Conservation (phyloP, 2,113 vertebrate species). For the Hystrix cristata region DNA sequence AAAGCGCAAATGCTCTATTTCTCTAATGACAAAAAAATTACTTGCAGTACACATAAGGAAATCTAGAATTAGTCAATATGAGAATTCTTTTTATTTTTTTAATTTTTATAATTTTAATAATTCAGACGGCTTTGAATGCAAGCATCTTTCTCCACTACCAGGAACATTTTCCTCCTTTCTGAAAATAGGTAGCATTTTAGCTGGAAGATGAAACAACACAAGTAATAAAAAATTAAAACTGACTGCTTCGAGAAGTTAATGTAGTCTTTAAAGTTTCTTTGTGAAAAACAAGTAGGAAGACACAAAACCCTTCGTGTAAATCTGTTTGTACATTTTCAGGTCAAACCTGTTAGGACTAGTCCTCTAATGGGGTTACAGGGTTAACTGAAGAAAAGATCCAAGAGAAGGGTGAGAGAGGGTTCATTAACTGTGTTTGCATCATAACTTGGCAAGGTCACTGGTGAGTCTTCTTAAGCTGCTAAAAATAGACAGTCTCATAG, state of each 20-base stretch:
- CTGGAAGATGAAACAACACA: background rate
- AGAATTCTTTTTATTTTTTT: background rate
- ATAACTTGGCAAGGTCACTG: conserved; percentile 39
- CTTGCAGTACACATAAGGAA: background rate
- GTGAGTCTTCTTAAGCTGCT: conserved; percentile 22
- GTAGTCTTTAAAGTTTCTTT: background rate
- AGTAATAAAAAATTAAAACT: background rate
- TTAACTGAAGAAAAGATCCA: background rate
- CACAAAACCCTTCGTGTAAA: background rate
- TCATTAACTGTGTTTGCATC: conserved; percentile 50
- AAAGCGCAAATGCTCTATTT: background rate
- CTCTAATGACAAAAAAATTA: background rate
- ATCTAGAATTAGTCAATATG: background rate
- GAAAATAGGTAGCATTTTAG: conserved; percentile 15
- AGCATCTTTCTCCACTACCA: background rate
- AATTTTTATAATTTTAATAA: conserved; percentile 29
- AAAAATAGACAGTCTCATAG: conserved; percentile 51
- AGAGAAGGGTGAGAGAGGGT: background rate
- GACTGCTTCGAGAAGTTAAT: background rate
- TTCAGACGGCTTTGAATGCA: conserved; percentile 3
- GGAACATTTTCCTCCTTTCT: background rate
- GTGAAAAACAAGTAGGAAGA: background rate
- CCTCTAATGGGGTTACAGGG: background rate
- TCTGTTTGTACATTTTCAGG: background rate
- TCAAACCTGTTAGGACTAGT: background rate